Conservation (phyloP, 2,888 invertebrate species). For the Phalangium opilio region DNA sequence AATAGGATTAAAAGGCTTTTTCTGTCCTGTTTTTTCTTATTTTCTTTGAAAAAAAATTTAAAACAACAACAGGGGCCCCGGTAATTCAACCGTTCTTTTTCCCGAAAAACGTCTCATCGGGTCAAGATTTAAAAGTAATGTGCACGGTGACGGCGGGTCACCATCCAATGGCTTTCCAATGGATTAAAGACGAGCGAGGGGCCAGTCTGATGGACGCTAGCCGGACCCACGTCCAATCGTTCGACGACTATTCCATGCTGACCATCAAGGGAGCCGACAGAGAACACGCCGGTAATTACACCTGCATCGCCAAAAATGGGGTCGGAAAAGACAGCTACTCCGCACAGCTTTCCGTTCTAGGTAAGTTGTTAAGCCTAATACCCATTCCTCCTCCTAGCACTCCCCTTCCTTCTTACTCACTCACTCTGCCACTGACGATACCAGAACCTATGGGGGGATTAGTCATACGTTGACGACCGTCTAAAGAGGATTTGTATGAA, state of each 20-base stretch:
- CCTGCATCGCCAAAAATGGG: conserved; percentile 9
- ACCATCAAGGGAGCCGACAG: conserved; percentile 5
- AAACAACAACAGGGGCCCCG: neutral
- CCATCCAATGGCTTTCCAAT: neutral
- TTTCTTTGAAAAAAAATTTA: too few relatives aligned
- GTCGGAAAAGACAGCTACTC: conserved; percentile 9
- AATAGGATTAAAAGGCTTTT: too few relatives aligned
- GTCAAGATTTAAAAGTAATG: neutral
- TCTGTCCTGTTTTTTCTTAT: neutral
- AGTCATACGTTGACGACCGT: too few relatives aligned
- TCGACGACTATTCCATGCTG: conserved; percentile 5
- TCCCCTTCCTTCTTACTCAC: too few relatives aligned
- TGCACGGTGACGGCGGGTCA: neutral
- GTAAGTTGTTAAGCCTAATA: too few relatives aligned
- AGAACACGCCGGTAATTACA: conserved; percentile 15
- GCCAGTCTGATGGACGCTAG: neutral
- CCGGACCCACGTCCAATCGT: neutral
- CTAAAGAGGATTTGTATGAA: too few relatives aligned
- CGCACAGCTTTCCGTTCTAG: conserved; percentile 11
- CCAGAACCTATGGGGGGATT: too few relatives aligned
- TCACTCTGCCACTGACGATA: too few relatives aligned
- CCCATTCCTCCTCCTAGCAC: too few relatives aligned
- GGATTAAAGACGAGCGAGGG: neutral
- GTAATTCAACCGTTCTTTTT: neutral
- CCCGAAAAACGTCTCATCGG: neutral